Conservation (phyloP, 2,113 vertebrate genomes). For the Myrmophylax atrothorax region DNA sequence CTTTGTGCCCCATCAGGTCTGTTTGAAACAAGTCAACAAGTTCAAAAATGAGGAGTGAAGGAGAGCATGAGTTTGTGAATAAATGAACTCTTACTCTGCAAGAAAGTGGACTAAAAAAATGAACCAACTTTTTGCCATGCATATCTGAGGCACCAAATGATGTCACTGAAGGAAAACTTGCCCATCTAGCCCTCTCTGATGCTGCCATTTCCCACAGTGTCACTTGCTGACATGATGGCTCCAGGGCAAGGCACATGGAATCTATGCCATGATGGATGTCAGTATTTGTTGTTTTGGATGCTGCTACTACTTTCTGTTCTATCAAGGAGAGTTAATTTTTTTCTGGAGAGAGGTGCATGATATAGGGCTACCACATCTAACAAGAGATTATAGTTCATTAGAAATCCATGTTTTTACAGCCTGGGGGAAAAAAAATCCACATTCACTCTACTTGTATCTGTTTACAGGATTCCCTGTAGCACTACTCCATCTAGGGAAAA, state of each 20-base stretch:
- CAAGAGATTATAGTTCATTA: not conserved
- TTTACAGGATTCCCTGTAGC: not conserved
- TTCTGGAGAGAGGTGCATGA: not conserved
- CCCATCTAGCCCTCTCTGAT: not conserved
- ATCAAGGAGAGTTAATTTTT: not conserved
- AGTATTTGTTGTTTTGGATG: not conserved
- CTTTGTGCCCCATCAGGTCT: not conserved
- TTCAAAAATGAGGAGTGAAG: not conserved
- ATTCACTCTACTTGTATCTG: not conserved
- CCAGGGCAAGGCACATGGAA: not conserved
- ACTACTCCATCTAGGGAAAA: not conserved
- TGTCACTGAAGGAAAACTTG: not conserved
- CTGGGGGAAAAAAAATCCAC: not conserved
- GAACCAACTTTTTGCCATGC: not conserved
- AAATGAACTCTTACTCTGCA: not conserved
- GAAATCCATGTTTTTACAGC: not conserved
- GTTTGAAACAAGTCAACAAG: not conserved
- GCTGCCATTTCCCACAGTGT: not conserved
- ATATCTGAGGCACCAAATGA: not conserved
- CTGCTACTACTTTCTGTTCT: not conserved
- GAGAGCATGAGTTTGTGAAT: not conserved
- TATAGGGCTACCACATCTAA: not conserved
- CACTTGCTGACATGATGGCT: not conserved
- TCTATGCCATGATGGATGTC: rapidly evolving
- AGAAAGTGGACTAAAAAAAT: not conserved